Evolutionary conservation across 1,140 invertebrate species (phyloP).

Genomic region (Chrysoperla carnea): DNA sequence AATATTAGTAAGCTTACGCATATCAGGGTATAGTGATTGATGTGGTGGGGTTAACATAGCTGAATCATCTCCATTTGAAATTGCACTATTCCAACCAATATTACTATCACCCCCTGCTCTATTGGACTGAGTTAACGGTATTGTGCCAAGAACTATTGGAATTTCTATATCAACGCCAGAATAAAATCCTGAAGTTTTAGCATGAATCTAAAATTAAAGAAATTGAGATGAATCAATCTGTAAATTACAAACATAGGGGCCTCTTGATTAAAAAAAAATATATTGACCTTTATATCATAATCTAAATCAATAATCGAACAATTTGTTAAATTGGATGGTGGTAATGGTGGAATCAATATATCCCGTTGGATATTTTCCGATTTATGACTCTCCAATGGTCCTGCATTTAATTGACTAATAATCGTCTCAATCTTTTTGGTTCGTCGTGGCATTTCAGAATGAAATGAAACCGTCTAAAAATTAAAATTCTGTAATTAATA

Average conservation of each 20-base stretch:
- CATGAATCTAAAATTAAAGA: slow-evolving; percentile 11
- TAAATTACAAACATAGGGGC: slow-evolving; percentile 1
- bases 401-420: slow-evolving; percentile 31
- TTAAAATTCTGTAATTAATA: too few relatives aligned
- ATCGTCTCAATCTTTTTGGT: slow-evolving; percentile 29
- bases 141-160: slow-evolving; percentile 36
- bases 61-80: too few relatives aligned
- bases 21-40: too few relatives aligned
- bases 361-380: slow-evolving; percentile 35
- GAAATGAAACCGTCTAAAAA: slow-evolving; percentile 31
- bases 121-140: too few relatives aligned
- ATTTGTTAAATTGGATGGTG: slow-evolving; percentile 40
- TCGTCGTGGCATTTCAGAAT: slow-evolving; percentile 29
- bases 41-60: too few relatives aligned
- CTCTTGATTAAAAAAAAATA: too few relatives aligned
- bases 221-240: neutral
- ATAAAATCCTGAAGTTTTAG: slow-evolving; percentile 30
- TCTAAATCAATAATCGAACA: slow-evolving; percentile 44
- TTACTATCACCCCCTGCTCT: too few relatives aligned
- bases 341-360: slow-evolving; percentile 39
- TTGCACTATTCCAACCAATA: too few relatives aligned
- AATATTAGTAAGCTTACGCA: too few relatives aligned
- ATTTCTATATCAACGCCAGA: slow-evolving; percentile 32
- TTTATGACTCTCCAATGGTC: slow-evolving; percentile 30
- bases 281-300: slow-evolving; percentile 37